Evolutionary conservation across 2,113 vertebrate species (phyloP).

Genomic region (Smithornis capensis): DNA sequence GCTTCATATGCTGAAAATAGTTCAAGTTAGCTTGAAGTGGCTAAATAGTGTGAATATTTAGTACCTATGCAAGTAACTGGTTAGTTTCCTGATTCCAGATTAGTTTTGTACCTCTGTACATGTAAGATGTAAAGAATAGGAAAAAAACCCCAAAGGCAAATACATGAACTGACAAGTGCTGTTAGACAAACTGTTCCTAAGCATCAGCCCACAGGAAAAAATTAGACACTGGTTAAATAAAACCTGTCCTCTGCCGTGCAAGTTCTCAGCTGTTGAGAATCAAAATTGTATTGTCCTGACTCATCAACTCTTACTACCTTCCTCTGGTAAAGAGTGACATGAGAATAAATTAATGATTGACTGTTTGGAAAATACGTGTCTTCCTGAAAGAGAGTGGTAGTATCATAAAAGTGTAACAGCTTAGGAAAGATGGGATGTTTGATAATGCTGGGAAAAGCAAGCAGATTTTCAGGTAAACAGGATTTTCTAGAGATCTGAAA

Average conservation of each 20-base stretch:
- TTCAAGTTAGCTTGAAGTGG: neutral
- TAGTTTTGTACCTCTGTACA: neutral
- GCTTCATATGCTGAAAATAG: neutral
- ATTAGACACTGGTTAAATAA: slow-evolving; percentile 17
- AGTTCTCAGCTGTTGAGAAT: slow-evolving; percentile 33
- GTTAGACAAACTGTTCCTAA: slow-evolving; percentile 8
- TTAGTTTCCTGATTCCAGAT: neutral
- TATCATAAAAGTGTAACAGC: rapidly evolving
- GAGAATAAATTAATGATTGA: neutral
- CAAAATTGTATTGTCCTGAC: neutral
- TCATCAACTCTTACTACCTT: neutral
- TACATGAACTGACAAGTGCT: neutral
- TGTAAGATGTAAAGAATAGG: neutral
- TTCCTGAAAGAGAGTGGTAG: neutral
- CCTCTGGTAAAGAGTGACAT: neutral
- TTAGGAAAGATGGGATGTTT: neutral
- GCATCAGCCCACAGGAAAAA: neutral
- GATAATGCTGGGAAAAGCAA: neutral
- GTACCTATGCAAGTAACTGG: neutral
- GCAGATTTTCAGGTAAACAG: neutral
- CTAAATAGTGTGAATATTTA: neutral
- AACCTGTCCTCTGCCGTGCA: neutral
- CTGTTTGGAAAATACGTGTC: neutral
- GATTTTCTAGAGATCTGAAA: neutral
- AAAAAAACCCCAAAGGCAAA: neutral